Evolutionary conservation across 2,888 invertebrate genomes (phyloP).

Genomic region (Hirtodrosophila confusa): DNA sequence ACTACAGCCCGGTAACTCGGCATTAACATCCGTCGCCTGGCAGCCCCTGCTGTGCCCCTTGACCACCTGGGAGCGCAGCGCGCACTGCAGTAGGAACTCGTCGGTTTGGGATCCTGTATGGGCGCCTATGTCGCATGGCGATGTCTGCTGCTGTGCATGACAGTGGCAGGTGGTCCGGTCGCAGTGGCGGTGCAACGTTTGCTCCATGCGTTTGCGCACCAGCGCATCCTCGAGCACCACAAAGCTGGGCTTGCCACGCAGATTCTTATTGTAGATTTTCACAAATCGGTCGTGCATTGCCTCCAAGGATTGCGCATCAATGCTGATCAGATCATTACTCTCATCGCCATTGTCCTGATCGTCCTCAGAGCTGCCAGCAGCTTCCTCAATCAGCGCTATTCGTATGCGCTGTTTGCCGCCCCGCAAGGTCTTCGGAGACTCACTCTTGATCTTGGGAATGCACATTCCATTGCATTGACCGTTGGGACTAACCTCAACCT

Average conservation of each 20-base stretch:
- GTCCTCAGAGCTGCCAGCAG: conserved; percentile 27
- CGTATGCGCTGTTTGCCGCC: conserved; percentile 28
- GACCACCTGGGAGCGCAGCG: conserved; percentile 2
- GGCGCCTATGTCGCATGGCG: conserved; percentile 28
- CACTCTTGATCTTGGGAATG: neutral
- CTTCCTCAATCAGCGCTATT: conserved; percentile 45
- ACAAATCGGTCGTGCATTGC: conserved; percentile 31
- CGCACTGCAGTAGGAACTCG: conserved; percentile 33
- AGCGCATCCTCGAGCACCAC: conserved; percentile 49
- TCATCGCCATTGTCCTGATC: neutral
- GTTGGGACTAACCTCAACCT: conserved; percentile 42
- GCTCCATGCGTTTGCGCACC: conserved; percentile 23
- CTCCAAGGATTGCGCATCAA: conserved; percentile 9
- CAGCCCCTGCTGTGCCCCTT: conserved; percentile 33
- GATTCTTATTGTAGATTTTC: conserved; percentile 35
- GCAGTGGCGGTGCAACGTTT: conserved; percentile 23
- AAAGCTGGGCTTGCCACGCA: conserved; percentile 58
- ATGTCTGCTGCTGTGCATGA: conserved; percentile 37
- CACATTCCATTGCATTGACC: neutral
- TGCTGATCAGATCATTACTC: conserved; percentile 1
- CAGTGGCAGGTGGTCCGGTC: conserved; percentile 11
- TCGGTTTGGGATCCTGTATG: conserved; percentile 50
- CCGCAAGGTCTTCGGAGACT: neutral
- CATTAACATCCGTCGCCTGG: conserved; percentile 37
- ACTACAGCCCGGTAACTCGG: neutral